Evolutionary conservation across 2,113 vertebrate species (phyloP), one percentile per base, ranked within the genome.

Genomic region (Tylochromis polylepis): DNA sequence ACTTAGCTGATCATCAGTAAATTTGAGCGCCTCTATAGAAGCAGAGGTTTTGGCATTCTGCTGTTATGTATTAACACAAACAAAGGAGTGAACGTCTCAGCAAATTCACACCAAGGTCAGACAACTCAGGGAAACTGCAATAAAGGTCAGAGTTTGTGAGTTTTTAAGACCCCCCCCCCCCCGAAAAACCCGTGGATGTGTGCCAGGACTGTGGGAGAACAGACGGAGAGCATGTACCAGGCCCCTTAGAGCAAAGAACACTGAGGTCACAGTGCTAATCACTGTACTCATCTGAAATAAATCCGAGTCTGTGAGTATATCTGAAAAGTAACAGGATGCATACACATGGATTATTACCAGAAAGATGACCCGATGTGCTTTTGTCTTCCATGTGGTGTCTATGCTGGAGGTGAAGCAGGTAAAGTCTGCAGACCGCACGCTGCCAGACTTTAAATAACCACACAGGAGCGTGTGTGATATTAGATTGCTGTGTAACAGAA

Each of bases 401-500:
- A 9, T 72, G 38, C 22, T 27, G 41, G 67, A 72, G 67, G 67
- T 72, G 67, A 43, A 72, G 41, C 67, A 46, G 67, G 67, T 72
- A 72, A 27, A 72, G 38, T 16, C 41, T 27, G 67, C 38, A 46
- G 67, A 43, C 22, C 24, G 24, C 65, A 24, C 3, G 8, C 22
- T 70, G 38, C 67, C 41, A 46, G 67, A 24, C 65, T 72, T 43
- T 46, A 72, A 72, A 72, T 72, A 72, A 72, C 67, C 41, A 27
- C 38, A 46, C 22, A 72, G 41, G 2, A 72, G 41, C 46, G 67
- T 46, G 65, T 16, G 65, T 46, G 67, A 43, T 72, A 72, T 72
- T 72, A 72, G 67, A 72, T 72, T 72, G 67, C 46, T 72, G 67
- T 72, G 67, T 72, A 72, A 72, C 67, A 18, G 67, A 72, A 72